phyloP scores from a whole-genome alignment of 2,113 vertebrate genomes.

The Sebastes schlegelii region DNA sequence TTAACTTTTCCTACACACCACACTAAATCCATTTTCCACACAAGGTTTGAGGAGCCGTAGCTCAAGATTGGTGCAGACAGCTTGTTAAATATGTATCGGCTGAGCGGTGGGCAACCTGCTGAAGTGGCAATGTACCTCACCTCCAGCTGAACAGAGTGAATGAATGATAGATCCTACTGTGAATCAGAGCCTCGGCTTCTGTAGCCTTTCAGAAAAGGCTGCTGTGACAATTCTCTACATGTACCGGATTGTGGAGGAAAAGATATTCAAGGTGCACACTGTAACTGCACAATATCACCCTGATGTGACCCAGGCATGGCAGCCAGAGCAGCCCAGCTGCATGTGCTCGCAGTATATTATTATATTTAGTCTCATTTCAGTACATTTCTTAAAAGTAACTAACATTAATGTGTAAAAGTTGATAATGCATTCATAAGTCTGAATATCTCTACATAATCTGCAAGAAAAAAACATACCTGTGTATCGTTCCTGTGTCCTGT shows the following conservation, averaged over 20 bases:
- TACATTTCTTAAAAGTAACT: neutral
- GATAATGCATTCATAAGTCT: neutral
- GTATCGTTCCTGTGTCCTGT: neutral
- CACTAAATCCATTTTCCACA: constrained; percentile 53
- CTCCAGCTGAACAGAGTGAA: constrained; percentile 24
- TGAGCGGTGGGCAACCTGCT: constrained; percentile 55
- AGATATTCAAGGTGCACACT: constrained; percentile 1
- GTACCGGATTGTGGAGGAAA: neutral
- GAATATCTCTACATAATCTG: neutral
- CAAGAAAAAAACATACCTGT: neutral
- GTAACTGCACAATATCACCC: constrained; percentile 2
- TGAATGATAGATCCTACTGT: constrained; percentile 37
- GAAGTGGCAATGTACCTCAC: constrained; percentile 55
- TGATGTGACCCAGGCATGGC: neutral
- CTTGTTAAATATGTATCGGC: constrained; percentile 70
- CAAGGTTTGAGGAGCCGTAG: constrained; percentile 34
- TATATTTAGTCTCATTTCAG: neutral
- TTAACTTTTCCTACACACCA: constrained; percentile 42
- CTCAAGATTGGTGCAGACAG: constrained; percentile 55
- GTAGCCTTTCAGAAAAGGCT: constrained; percentile 20
- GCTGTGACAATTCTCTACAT: constrained; percentile 4
- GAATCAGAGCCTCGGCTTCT: constrained; percentile 33
- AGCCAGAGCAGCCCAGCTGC: neutral
- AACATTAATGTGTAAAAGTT: neutral
- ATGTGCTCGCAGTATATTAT: too few relatives aligned